Percentiles rank a stretch among this genome's conserved stretches.
Evolutionary conservation across 2,113 vertebrate genomes (phyloP).

Genomic region (Tonatia bakeri): DNA sequence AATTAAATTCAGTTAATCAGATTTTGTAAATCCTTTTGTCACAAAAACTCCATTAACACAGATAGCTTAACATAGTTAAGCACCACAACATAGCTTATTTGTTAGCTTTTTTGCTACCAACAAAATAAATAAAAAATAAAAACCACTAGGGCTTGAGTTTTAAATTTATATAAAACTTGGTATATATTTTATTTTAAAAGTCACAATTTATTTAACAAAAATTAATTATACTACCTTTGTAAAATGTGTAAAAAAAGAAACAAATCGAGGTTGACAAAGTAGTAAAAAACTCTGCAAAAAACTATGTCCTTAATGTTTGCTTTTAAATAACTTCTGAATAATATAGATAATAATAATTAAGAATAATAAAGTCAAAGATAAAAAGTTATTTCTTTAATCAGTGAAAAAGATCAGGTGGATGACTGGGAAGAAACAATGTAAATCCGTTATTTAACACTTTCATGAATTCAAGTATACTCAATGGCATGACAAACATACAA

Average conservation of each 20-base stretch:
- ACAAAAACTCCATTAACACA: background rate
- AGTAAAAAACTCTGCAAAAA: background rate
- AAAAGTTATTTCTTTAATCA: background rate
- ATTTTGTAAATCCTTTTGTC: conserved; percentile 32
- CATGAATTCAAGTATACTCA: background rate
- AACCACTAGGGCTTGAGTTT: background rate
- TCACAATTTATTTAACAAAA: background rate
- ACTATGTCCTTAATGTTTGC: background rate
- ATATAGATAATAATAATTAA: background rate
- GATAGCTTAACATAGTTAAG: background rate
- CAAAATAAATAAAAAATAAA: background rate
- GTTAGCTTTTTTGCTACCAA: background rate
- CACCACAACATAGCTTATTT: background rate
- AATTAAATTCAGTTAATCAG: background rate
- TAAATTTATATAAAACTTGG: conserved; percentile 8
- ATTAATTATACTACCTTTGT: background rate
- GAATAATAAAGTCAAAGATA: background rate
- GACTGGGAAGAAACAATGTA: background rate
- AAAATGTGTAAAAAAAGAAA: background rate
- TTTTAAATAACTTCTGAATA: background rate
- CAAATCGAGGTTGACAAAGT: background rate
- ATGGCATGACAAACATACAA: background rate
- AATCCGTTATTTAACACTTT: background rate
- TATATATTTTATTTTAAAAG: background rate
- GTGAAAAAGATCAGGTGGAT: background rate